These are phyloP conservation scores for Chrysolophus pictus DNA, from an alignment of 2,797 vertebrate genomes.

Conservation along the genomic window DNA sequence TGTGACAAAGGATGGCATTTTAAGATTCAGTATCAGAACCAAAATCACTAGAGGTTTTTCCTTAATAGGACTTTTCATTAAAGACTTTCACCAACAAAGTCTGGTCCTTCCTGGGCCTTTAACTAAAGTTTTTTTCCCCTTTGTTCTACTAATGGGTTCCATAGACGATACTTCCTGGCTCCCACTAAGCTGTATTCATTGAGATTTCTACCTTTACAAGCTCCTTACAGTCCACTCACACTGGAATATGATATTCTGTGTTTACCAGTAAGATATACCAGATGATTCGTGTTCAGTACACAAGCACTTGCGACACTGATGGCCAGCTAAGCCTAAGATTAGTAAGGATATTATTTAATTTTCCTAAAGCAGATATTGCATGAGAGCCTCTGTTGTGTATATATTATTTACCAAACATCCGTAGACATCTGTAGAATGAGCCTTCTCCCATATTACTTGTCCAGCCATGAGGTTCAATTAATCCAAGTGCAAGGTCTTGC, in stretches of 20 bases:
- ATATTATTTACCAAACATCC: background rate
- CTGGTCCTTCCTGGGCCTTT: background rate
- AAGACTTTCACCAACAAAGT: background rate
- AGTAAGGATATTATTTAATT: background rate
- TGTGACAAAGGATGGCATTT: background rate
- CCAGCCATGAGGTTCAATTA: background rate
- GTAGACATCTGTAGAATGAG: background rate
- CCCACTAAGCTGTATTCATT: background rate
- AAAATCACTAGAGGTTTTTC: background rate
- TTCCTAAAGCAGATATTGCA: background rate
- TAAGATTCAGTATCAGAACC: background rate
- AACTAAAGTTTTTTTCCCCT: background rate
- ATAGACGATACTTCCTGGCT: background rate
- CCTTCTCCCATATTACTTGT: background rate
- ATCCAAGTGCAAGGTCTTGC: too few relatives aligned
- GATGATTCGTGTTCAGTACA: background rate
- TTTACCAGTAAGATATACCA: constrained; percentile 3
- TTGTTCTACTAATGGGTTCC: background rate
- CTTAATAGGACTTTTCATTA: background rate
- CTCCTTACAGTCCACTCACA: background rate
- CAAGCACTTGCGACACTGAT: background rate
- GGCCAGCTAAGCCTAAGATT: background rate
- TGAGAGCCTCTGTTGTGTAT: background rate
- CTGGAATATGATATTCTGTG: constrained; percentile 7
- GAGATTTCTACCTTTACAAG: background rate